phyloP scores from a whole-genome alignment of 2,113 vertebrate species.

The Phrynosoma platyrhinos region DNA sequence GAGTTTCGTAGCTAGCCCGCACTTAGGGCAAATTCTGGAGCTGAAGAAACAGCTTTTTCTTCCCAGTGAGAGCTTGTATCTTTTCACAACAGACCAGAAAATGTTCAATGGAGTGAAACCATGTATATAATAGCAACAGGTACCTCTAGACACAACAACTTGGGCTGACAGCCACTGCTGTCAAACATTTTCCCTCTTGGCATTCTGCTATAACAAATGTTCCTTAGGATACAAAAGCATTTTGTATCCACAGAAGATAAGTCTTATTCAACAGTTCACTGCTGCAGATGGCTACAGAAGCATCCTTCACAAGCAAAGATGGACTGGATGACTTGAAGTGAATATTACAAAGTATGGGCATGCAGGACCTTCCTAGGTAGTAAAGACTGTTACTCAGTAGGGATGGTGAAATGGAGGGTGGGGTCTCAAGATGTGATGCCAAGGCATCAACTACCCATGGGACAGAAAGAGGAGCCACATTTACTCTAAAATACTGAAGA shows the following conservation, averaged over 20 bases:
- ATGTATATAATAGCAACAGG: constrained; percentile 29
- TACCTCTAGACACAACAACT: constrained; percentile 28
- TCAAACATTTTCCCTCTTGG: neutral
- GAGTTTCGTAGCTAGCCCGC: neutral
- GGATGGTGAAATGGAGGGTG: too few species aligned
- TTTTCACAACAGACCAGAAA: neutral
- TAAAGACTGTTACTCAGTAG: too few species aligned
- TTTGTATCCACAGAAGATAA: neutral
- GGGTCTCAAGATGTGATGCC: too few species aligned
- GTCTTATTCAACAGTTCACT: neutral
- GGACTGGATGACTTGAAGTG: neutral
- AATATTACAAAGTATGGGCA: neutral
- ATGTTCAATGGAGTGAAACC: constrained; percentile 29
- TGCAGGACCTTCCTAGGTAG: neutral
- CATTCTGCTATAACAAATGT: neutral
- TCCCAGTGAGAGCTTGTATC: neutral
- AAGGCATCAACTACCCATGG: too few species aligned
- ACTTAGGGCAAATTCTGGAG: neutral
- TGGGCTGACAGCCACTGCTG: neutral
- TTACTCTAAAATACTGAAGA: too few species aligned
- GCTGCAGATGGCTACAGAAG: neutral
- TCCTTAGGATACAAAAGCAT: constrained; percentile 2
- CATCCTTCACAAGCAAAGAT: neutral
- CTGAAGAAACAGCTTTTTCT: neutral
- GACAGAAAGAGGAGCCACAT: too few species aligned